Evolutionary conservation across 2,888 invertebrate genomes (phyloP).

Genomic region (Troides oblongomaculatus): DNA sequence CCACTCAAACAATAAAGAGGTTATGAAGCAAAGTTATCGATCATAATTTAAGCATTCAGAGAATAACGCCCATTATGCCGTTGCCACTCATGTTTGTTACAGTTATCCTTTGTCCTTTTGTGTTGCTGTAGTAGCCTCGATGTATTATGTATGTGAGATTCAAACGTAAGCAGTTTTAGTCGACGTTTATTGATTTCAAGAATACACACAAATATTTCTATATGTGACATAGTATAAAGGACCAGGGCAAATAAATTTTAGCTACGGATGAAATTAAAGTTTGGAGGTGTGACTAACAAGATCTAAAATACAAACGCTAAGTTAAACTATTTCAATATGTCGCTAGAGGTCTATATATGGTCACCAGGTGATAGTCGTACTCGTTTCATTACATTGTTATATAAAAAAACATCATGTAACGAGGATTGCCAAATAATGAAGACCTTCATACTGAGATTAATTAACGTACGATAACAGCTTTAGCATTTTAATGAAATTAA

Average conservation of each 20-base stretch:
- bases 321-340: too few relatives aligned
- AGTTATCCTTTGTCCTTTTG: constrained; percentile 9
- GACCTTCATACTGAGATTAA: background rate
- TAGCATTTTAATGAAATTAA: background rate
- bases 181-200: background rate
- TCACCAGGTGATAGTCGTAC: too few relatives aligned
- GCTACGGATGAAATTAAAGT: too few relatives aligned
- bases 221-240: too few relatives aligned
- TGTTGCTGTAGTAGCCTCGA: background rate
- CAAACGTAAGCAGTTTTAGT: background rate
- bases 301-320: too few relatives aligned
- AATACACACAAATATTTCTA: background rate
- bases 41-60: constrained; percentile 24
- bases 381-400: too few relatives aligned
- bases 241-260: too few relatives aligned
- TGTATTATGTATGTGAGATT: background rate
- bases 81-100: constrained; percentile 14
- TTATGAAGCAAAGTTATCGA: constrained; percentile 21
- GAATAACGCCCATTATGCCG: constrained; percentile 17
- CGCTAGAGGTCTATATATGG: too few relatives aligned
- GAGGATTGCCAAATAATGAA: background rate
- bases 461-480: background rate
- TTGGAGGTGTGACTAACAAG: too few relatives aligned
- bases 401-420: background rate
- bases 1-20: constrained; percentile 26